phyloP scores from a whole-genome alignment of 2,797 vertebrate genomes.

The Sebastes melanostomus region DNA sequence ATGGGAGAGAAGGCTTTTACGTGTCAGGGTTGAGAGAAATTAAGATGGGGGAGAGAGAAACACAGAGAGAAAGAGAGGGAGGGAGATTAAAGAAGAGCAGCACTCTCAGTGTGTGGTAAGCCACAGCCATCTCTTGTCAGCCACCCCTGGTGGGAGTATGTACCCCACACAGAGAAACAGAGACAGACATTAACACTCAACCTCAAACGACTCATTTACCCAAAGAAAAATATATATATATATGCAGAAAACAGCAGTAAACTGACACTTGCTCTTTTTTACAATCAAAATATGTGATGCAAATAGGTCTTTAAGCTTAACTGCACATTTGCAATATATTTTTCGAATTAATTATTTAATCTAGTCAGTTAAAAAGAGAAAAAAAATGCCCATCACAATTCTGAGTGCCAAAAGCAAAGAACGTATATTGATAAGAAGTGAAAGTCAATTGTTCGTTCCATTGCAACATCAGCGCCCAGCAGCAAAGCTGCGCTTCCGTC shows the following conservation, averaged over 20 bases:
- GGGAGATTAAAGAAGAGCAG: constrained; percentile 79
- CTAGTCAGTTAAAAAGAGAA: background rate
- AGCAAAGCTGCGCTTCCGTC: no score
- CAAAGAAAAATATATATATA: constrained; percentile 6
- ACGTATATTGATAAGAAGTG: no score
- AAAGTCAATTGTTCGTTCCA: no score
- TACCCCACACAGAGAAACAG: constrained; percentile 72
- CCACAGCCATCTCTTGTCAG: constrained; percentile 77
- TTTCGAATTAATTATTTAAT: background rate
- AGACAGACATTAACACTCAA: constrained; percentile 75
- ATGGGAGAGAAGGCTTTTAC: constrained; percentile 71
- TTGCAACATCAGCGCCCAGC: no score
- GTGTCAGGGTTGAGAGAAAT: constrained; percentile 79
- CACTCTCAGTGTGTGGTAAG: constrained; percentile 79
- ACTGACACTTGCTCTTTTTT: constrained; percentile 18
- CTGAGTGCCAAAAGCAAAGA: background rate
- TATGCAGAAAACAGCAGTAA: constrained; percentile 23
- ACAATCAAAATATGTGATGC: constrained; percentile 20
- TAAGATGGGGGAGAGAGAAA: constrained; percentile 67
- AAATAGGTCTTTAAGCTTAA: background rate
- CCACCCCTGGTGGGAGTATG: constrained; percentile 64
- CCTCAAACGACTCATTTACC: constrained; percentile 58
- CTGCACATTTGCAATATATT: background rate
- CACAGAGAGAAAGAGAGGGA: constrained; percentile 57
- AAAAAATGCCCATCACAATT: background rate